A percentile compares a stretch with the other conserved stretches of the same genome.
Evolutionary conservation across 2,797 vertebrate genomes (phyloP).

Genomic region (Botia kubotai): DNA sequence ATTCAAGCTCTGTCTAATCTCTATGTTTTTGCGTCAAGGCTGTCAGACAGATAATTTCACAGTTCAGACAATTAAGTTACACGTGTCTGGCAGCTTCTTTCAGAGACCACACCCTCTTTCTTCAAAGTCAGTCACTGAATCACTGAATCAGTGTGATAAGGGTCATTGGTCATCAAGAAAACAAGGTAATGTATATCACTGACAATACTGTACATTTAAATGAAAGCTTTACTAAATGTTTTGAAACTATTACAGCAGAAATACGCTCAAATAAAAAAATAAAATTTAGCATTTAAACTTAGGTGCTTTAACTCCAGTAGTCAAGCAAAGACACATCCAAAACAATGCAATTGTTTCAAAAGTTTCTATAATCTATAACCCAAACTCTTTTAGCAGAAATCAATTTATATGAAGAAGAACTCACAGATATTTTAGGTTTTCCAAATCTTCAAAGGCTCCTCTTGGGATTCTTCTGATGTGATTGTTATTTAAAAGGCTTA

Average conservation of each 20-base stretch:
- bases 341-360: too few relatives aligned
- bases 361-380: not conserved
- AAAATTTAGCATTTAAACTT: too few relatives aligned
- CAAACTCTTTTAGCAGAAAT: slow-evolving; percentile 28
- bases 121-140: slow-evolving; percentile 3
- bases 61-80: slow-evolving; percentile 58
- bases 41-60: slow-evolving; percentile 67
- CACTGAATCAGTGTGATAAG: not conserved
- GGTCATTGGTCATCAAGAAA: not conserved
- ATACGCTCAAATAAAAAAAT: too few relatives aligned
- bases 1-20: slow-evolving; percentile 48
- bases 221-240: not conserved
- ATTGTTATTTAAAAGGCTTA: slow-evolving; percentile 97
- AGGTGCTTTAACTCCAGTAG: too few relatives aligned
- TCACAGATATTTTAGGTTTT: slow-evolving; percentile 99
- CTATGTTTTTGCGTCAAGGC: slow-evolving; percentile 55
- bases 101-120: not conserved
- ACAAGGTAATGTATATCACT: not conserved
- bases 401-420: slow-evolving; percentile 62
- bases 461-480: slow-evolving; percentile 92
- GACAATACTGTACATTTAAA: not conserved
- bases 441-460: slow-evolving; percentile 93
- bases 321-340: too few relatives aligned
- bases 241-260: too few relatives aligned
- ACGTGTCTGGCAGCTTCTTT: slow-evolving; percentile 26